Evolutionary conservation across 2,113 vertebrate species (phyloP).

Genomic region (Rhizomys pruinosus): DNA sequence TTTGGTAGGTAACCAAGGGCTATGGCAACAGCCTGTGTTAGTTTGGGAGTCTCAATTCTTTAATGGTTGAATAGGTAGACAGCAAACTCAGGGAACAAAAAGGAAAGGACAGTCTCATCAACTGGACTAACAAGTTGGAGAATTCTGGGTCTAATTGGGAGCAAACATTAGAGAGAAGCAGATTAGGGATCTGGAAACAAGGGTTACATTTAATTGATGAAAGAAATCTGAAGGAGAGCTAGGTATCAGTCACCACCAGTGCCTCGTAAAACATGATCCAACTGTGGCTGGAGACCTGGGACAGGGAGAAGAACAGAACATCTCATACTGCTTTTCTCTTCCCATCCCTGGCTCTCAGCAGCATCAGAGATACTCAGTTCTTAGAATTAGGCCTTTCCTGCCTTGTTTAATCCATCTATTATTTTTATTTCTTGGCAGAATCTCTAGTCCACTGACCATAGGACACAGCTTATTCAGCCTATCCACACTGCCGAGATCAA

Average conservation of each 20-base stretch:
- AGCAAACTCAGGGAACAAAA: background rate
- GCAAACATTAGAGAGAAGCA: accelerated
- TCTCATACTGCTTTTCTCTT: accelerated
- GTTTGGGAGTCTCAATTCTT: too few species aligned
- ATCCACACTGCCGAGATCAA: background rate
- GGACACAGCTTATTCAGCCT: too few species aligned
- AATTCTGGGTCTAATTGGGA: background rate
- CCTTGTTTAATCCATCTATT: background rate
- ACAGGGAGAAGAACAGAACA: accelerated
- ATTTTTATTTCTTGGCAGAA: background rate
- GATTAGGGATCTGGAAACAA: background rate
- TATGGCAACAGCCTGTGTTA: too few species aligned
- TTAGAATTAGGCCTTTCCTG: background rate
- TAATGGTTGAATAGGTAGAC: too few species aligned
- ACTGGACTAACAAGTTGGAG: background rate
- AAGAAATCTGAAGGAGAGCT: background rate
- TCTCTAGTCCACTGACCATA: too few species aligned
- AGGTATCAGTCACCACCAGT: background rate
- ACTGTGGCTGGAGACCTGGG: background rate
- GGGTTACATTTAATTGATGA: background rate
- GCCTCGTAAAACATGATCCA: background rate
- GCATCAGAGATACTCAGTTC: background rate
- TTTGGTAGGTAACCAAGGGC: too few species aligned
- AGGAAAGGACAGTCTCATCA: background rate
- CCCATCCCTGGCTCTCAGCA: background rate